A percentile compares a stretch with the other conserved stretches of the same genome.
Evolutionary conservation across 2,888 invertebrate genomes (phyloP).

Genomic region (Charanyca ferruginea): DNA sequence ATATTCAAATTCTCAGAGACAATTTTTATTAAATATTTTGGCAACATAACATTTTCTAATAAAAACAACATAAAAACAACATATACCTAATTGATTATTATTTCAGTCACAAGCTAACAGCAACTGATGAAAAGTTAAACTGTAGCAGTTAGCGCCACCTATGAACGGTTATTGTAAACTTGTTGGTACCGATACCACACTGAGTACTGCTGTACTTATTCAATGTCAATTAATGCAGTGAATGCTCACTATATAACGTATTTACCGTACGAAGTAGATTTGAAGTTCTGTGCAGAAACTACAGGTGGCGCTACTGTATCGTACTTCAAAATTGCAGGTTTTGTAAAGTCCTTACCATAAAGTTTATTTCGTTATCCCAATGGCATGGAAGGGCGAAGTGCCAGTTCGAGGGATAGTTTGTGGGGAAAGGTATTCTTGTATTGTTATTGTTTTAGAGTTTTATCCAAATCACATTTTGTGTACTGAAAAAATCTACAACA

Average conservation of each 20-base stretch:
- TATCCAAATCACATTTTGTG: too few relatives aligned
- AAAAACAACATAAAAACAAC: background rate
- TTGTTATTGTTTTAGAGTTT: too few relatives aligned
- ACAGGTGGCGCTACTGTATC: conserved; percentile 43
- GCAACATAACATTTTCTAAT: background rate
- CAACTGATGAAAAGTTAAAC: too few relatives aligned
- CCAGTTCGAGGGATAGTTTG: too few relatives aligned
- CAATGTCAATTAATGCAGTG: conserved; percentile 11
- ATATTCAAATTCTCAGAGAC: too few relatives aligned
- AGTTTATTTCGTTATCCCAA: background rate
- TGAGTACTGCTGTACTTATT: conserved; percentile 14
- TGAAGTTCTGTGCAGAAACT: conserved; percentile 16
- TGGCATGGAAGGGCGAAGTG: background rate
- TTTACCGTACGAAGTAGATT: background rate
- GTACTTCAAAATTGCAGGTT: background rate
- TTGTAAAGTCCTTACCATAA: background rate
- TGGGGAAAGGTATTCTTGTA: too few relatives aligned
- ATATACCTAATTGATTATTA: background rate
- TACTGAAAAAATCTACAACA: too few relatives aligned
- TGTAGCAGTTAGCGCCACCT: conserved; percentile 41
- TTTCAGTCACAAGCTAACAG: conserved; percentile 8
- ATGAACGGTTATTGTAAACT: conserved; percentile 4
- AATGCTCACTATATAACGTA: conserved; percentile 6
- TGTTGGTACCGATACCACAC: background rate
- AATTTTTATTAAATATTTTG: too few relatives aligned